These are phyloP conservation scores for Panagrolaimus sp. DNA, from an alignment of 1,140 invertebrate species.

Conservation along the genomic window DNA sequence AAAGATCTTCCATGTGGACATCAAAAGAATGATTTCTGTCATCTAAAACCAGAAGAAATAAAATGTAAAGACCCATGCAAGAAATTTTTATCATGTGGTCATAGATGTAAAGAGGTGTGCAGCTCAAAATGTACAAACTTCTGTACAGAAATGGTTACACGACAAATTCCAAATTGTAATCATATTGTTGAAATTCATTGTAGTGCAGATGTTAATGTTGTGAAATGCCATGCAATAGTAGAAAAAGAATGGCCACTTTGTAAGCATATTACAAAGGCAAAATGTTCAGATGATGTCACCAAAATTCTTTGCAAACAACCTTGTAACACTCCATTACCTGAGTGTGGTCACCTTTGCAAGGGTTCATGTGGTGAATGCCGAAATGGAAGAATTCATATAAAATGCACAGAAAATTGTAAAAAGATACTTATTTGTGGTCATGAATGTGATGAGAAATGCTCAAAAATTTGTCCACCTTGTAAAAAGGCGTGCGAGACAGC, in stretches of 20 bases:
- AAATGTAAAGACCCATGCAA: constrained; percentile 12
- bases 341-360: constrained; percentile 54
- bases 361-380: constrained; percentile 46
- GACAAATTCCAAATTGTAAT: constrained; percentile 18
- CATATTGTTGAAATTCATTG: constrained; percentile 27
- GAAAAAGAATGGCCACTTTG: constrained; percentile 25
- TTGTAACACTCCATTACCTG: constrained; percentile 26
- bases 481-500: constrained; percentile 14
- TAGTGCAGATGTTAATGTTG: not conserved
- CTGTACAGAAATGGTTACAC: constrained; percentile 19
- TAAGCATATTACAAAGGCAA: constrained; percentile 15
- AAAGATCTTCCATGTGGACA: constrained; percentile 29
- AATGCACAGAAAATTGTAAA: constrained; percentile 57
- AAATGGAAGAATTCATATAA: constrained; percentile 25
- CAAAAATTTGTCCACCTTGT: constrained; percentile 24
- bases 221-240: constrained; percentile 11
- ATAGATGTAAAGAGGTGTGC: constrained; percentile 27
- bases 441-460: constrained; percentile 17
- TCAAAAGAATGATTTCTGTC: constrained; percentile 8
- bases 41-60: constrained; percentile 6
- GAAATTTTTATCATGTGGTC: constrained; percentile 23
- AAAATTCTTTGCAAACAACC: constrained; percentile 26
- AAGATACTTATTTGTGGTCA: constrained; percentile 15
- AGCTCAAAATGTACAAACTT: constrained; percentile 12
- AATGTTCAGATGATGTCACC: constrained; percentile 16